Base-by-base conservation (phyloP, 2,113 vertebrate genomes). In the Gallinago jamesoni region DNA sequence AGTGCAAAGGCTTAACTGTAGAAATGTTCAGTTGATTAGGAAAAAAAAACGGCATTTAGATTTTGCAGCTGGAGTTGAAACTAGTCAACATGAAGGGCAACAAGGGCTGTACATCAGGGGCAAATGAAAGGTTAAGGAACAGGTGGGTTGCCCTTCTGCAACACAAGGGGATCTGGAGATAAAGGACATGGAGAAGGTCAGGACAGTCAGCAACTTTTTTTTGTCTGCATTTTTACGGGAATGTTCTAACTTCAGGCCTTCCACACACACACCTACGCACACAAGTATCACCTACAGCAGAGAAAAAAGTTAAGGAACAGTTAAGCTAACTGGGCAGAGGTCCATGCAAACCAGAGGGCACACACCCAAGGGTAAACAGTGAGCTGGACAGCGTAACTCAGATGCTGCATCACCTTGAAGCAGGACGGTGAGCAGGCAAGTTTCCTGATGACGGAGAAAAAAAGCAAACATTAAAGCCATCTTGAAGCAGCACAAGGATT, bases 141-240 rank as follows among this genome's bases (percentile, higher is more conserved):
- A 70, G 47, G 13, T 19, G 25, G 7, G 13, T 6, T 47, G 43
- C 12, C 18, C 6, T 7, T 63, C 21, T 31, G 20, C 13, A 81
- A 70, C 39, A 35, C 16, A 45, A 24, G 7, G 22, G 12, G 27
- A 62, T n/a, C 47, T 56, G 68, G 47, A 52, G 47, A 39, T 12
- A 52, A 72, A 64, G 9, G 18, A 64, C 10, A 30, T 4, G 19
- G 55, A 74, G 67, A 53, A 53, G 14, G 48, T 19, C 39, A 66
- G 11, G 22, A 52, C 0, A 66, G 14, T 8, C 0, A 0, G 24
- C 6, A 17, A 33, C 14, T 22, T n/a, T 10, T n/a, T 74, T 45
- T 43, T 43, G 13, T n/a, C n/a, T 50, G 19, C 14, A 9, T 27
- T 74, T 83, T 68, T 74, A 35, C 0, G 1, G 68, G 11, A 74